A percentile compares a stretch with the other conserved stretches of the same genome.
These are phyloP conservation scores for Drosophila suzukii DNA, from an alignment of 1,140 invertebrate genomes.

Conservation along the genomic window DNA sequence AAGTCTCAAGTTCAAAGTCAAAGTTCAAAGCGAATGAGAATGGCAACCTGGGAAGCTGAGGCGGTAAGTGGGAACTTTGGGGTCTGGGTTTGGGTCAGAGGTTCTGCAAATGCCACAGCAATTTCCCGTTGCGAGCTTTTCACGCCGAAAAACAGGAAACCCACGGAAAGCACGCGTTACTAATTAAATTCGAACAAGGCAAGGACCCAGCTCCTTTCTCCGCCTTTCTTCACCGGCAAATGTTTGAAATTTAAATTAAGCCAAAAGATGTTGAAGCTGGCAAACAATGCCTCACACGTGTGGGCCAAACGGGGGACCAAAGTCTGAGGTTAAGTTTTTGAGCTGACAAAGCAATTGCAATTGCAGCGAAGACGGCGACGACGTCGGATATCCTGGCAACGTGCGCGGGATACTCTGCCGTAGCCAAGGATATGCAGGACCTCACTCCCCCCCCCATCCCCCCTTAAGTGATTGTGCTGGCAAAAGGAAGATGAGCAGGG, in stretches of 20 bases:
- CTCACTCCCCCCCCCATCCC: neutral
- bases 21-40: slow-evolving; percentile 30
- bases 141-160: slow-evolving; percentile 71
- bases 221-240: slow-evolving; percentile 25
- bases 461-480: slow-evolving; percentile 12
- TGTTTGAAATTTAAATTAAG: slow-evolving; percentile 79
- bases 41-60: slow-evolving; percentile 2
- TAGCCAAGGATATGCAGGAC: neutral
- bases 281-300: slow-evolving; percentile 57
- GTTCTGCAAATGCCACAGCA: slow-evolving; percentile 45
- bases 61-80: neutral
- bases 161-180: slow-evolving; percentile 71
- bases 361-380: slow-evolving; percentile 54
- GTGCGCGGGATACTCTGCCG: slow-evolving; percentile 61
- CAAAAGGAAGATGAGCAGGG: neutral
- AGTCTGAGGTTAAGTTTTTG: slow-evolving; percentile 80
- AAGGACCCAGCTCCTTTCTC: slow-evolving; percentile 1
- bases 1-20: slow-evolving; percentile 55
- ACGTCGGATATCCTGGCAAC: slow-evolving; percentile 78
- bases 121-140: slow-evolving; percentile 61
- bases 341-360: slow-evolving; percentile 81
- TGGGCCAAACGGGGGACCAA: slow-evolving; percentile 28
- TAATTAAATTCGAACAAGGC: slow-evolving; percentile 72
- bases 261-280: slow-evolving; percentile 17
- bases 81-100: neutral